Evolutionary conservation across 2,113 vertebrate species (phyloP), one percentile per base, ranked within the genome.

Genomic region (Heloderma charlesbogerti): DNA sequence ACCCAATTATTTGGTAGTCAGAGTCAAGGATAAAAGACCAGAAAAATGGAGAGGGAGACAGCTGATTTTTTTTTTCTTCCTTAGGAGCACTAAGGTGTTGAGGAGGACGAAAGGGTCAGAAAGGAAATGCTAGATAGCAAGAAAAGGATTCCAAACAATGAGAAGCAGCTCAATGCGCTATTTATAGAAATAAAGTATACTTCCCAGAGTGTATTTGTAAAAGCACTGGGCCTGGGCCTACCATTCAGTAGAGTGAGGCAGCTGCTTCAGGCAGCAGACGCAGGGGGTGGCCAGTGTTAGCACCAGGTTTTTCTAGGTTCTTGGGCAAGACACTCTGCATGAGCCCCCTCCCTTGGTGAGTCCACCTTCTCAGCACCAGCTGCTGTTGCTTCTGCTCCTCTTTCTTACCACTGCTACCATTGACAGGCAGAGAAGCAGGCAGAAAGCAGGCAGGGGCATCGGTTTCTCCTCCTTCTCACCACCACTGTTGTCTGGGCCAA

Each of bases 61-160:
- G 37, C 20, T n/a, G n/a, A 45, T 8, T 4, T 80, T 75, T 2
- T 13, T 84, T 93, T 93, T 91, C 27, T 74, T 67, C 63, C 77
- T 54, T 86, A n/a, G 71, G 43, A 75, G 91, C 89, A 92, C 89
- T 92, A 88, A 34, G 75, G 88, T 92, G 77, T n/a, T 34, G 69
- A 22, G 43, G 51, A 27, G 60, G 60, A 45, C 79, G 75, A 48
- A 66, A 31, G 25, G 57, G 27, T 66, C 27, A 79, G 4, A 79
- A 54, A 34, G 54, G 15, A 78, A 79, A 67, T 27, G 43, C 72
- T 43, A 13, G 40, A 63, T 43, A 40, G 51, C 57, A 40, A n/a
- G 20, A 37, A 18, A 74, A 31, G 40, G 22, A 57, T 74, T 86
- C 18, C 29, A 25, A 74, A 34, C 66, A 20, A 34, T 18, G 43